Base-by-base conservation (phyloP, 2,888 invertebrate species). In the Resseliella maxima region DNA sequence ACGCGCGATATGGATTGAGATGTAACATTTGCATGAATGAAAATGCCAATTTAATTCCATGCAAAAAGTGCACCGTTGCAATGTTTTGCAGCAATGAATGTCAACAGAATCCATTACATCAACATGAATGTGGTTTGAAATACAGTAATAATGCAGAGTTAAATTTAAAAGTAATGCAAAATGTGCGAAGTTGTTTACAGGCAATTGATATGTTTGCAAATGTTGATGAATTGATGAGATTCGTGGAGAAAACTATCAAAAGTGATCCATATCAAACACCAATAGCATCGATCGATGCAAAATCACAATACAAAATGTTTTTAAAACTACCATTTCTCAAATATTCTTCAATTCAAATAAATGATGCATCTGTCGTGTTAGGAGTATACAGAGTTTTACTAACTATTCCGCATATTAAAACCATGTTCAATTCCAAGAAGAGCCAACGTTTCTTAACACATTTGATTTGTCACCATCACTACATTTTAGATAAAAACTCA, bases 61-160 rank as follows among this genome's bases (percentile, higher is more conserved):
- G 85, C 24, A 18, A 21, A 12, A 85, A 85, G 21, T 85, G 85
- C 18, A 46, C 85, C 0, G 3, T n/a, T 3, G 85, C 31, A 5
- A 24, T 85, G n/a, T 85, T 85, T 21, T 85, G 85, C 85, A 21
- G 72, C 54, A n/a, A 54, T 2, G 72, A 72, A 35, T 72, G 72
- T 18, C 10, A 72, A 35, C 2, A 15, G 1, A 72, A 72, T 18
- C 15, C 59, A 24, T 24, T 59, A n/a, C 59, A 59, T 10, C 24
- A 12, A 35, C 21, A 72, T 35, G 72, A 72, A 35, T 72, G 72
- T n/a, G 72, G 72, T 35, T 35, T 72, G 24, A 3, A 6, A 24
- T n/a, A 1, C 2, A 8, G 59, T 24, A 72, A 18, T 10, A n/a
- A n/a, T n/a, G n/a, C 1, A 15, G 12, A 35, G 31, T 35, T 12